Evolutionary conservation across 2,888 invertebrate genomes (phyloP).

Genomic region (Neuroscelio doddi): DNA sequence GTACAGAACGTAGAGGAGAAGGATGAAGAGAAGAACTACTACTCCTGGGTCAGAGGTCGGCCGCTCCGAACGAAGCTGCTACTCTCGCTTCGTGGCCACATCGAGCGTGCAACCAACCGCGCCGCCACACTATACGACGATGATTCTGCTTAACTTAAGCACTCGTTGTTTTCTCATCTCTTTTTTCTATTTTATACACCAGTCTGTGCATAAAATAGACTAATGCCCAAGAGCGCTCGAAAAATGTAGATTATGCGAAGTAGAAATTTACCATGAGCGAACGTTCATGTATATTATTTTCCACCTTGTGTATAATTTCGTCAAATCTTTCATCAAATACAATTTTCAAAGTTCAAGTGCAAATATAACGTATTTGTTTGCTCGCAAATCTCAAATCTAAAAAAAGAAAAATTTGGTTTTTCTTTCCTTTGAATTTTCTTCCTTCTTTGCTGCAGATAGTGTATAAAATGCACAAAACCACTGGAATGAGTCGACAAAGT

Average conservation of each 20-base stretch:
- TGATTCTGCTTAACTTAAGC: slow-evolving; percentile 32
- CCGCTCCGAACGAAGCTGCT: slow-evolving; percentile 65
- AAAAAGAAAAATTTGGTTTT: no score
- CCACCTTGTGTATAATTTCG: no score
- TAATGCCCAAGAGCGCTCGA: slow-evolving; percentile 18
- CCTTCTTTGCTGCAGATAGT: no score
- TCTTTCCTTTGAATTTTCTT: no score
- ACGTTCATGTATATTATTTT: no score
- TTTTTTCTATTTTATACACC: no score
- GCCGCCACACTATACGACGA: slow-evolving; percentile 7
- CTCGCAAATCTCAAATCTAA: no score
- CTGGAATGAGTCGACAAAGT: slow-evolving; percentile 45
- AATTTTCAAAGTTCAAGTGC: slow-evolving; percentile 5
- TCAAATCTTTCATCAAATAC: no score
- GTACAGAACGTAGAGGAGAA: slow-evolving; percentile 45
- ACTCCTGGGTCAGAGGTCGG: slow-evolving; percentile 67
- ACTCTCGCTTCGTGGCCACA: slow-evolving; percentile 60
- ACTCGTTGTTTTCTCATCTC: no score
- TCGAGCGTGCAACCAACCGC: slow-evolving; percentile 52
- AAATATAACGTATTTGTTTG: no score
- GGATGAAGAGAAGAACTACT: slow-evolving; percentile 61
- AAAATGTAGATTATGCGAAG: slow-evolving; percentile 25
- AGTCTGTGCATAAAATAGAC: no score
- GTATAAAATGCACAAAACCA: slow-evolving; percentile 27
- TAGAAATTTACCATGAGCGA: slow-evolving; percentile 2